phyloP scores from a whole-genome alignment of 2,888 invertebrate genomes.

The Tenthredo amoena region DNA sequence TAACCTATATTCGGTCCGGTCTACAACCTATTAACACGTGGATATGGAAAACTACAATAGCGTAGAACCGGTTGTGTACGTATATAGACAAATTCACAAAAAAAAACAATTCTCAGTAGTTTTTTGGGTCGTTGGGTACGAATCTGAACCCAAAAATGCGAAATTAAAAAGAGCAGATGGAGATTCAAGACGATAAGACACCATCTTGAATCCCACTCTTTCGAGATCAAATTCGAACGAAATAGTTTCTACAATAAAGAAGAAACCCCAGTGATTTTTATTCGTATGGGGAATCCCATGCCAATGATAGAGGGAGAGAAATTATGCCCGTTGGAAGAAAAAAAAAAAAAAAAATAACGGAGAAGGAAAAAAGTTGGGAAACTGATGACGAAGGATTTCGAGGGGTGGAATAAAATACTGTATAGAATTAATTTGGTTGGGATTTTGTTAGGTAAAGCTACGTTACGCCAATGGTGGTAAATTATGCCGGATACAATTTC shows the following conservation, averaged over 20 bases:
- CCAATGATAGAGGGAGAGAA: not conserved
- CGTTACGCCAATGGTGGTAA: conserved; percentile 34
- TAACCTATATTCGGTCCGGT: not conserved
- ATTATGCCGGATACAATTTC: conserved; percentile 44
- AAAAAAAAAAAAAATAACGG: not conserved
- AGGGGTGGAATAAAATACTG: conserved; percentile 5
- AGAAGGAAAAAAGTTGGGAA: not conserved
- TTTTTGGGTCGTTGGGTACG: not conserved
- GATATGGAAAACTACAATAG: conserved; percentile 14
- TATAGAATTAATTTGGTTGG: not conserved
- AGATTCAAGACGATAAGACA: too few species aligned
- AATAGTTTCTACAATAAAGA: not conserved
- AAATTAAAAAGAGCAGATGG: not conserved
- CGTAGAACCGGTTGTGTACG: not conserved
- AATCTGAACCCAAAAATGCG: not conserved
- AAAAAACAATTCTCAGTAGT: not conserved
- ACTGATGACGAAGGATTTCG: not conserved
- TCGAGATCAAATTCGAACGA: not conserved
- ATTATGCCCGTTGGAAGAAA: not conserved
- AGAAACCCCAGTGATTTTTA: not conserved
- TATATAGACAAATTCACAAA: not conserved
- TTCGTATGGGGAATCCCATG: not conserved
- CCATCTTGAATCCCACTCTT: not conserved
- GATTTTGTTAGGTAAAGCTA: not conserved
- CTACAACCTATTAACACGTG: conserved; percentile 37